Conservation (phyloP, 2,888 invertebrate genomes). For the Cinara cedri region DNA sequence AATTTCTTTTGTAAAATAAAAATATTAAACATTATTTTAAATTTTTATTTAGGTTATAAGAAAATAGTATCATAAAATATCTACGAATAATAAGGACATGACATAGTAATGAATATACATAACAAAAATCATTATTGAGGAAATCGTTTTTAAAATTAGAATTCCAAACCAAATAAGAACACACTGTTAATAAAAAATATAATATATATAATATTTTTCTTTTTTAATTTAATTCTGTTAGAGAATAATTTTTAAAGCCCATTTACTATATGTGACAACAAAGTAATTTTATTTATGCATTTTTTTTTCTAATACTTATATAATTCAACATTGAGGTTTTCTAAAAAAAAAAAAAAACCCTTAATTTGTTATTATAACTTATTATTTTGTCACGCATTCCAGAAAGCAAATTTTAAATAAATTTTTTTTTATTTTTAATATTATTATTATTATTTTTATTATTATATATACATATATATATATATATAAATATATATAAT, state of each 20-base stretch:
- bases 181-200: constrained; percentile 54
- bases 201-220: constrained; percentile 23
- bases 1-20: constrained; percentile 28
- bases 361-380: constrained; percentile 16
- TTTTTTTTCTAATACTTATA: constrained; percentile 44
- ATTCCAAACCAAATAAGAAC: constrained; percentile 33
- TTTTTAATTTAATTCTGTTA: constrained; percentile 31
- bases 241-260: constrained; percentile 27
- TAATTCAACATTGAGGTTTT: constrained; percentile 36
- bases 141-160: constrained; percentile 12
- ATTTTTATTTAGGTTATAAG: constrained; percentile 35
- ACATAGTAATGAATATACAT: constrained; percentile 27
- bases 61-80: constrained; percentile 35
- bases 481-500: background rate
- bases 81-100: constrained; percentile 31
- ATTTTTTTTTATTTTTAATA: constrained; percentile 23
- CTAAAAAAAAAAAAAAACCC: constrained; percentile 16
- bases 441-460: too few relatives aligned
- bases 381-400: constrained; percentile 32
- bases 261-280: constrained; percentile 13
- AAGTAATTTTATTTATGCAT: constrained; percentile 12
- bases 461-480: too few relatives aligned
- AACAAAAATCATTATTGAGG: constrained; percentile 10
- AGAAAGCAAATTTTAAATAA: constrained; percentile 34
- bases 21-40: constrained; percentile 27